These are phyloP conservation scores for Seladonia tumulorum DNA, from an alignment of 2,888 invertebrate genomes.

Conservation along the genomic window DNA sequence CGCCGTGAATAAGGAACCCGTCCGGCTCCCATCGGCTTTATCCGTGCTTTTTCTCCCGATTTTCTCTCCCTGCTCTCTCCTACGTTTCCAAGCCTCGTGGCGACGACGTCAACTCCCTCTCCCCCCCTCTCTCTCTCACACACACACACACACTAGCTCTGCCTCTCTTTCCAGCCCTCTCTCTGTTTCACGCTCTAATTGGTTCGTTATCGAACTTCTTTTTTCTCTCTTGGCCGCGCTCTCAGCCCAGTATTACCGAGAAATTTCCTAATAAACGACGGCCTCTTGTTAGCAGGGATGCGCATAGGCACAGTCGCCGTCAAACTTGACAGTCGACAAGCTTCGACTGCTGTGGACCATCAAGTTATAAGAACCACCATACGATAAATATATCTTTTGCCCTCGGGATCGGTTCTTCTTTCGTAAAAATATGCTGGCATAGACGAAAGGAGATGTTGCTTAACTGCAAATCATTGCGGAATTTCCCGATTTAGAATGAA, in stretches of 20 bases:
- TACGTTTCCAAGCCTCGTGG: neutral
- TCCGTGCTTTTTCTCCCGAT: neutral
- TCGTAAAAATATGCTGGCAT: no score
- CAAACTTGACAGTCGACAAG: neutral
- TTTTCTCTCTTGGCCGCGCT: neutral
- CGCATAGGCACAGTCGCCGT: neutral
- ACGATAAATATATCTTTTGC: neutral
- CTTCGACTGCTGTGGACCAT: neutral
- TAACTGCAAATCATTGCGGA: no score
- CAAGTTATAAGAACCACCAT: neutral
- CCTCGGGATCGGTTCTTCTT: no score
- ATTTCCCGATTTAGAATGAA: no score
- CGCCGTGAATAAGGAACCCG: neutral
- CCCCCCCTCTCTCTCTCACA: neutral
- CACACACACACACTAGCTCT: no score
- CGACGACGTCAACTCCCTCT: neutral
- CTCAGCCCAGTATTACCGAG: slow-evolving; percentile 16
- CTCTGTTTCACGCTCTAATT: slow-evolving; percentile 31
- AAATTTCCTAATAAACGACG: slow-evolving; percentile 62
- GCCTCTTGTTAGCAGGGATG: neutral
- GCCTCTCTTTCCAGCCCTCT: neutral
- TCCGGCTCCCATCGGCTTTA: neutral
- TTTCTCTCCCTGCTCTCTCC: neutral
- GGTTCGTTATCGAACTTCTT: slow-evolving; percentile 38
- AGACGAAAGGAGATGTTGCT: no score